Conservation (phyloP, 2,113 vertebrate genomes). For the Semicossyphus pulcher region DNA sequence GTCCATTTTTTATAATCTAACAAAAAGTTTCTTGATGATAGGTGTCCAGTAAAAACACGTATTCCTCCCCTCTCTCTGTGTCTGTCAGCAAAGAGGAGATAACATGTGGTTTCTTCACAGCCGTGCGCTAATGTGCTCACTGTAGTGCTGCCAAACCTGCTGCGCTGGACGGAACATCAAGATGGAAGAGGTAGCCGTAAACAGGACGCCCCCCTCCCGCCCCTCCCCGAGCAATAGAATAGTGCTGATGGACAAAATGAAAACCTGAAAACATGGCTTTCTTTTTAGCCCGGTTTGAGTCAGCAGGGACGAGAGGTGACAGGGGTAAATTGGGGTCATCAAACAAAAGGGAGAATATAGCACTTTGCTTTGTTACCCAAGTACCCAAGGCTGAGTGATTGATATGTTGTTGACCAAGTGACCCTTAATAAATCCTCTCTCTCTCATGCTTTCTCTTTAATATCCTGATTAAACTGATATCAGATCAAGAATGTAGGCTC, state of each 20-base stretch:
- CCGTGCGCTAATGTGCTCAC: conserved; percentile 58
- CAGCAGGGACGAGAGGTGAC: conserved; percentile 72
- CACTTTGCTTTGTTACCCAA: conserved; percentile 53
- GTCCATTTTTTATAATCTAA: conserved; percentile 66
- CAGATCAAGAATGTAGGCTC: not conserved
- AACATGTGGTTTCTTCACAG: conserved; percentile 62
- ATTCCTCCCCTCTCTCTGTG: conserved; percentile 32
- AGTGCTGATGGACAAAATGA: conserved; percentile 74
- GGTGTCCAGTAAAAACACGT: conserved; percentile 60
- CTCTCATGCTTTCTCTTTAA: not conserved
- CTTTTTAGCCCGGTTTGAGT: conserved; percentile 63
- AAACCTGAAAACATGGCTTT: conserved; percentile 64
- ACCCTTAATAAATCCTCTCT: conserved; percentile 11
- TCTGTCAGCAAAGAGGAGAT: conserved; percentile 63
- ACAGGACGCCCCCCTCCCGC: conserved; percentile 11
- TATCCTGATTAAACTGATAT: conserved; percentile 4
- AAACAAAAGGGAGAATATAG: conserved; percentile 57
- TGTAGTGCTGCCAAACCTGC: conserved; percentile 63
- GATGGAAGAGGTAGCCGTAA: conserved; percentile 72
- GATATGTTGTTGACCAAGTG: conserved; percentile 58
- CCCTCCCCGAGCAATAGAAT: conserved; percentile 36
- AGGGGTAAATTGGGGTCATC: conserved; percentile 74
- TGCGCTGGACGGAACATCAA: conserved; percentile 68
- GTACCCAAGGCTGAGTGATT: conserved; percentile 51
- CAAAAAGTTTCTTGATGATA: conserved; percentile 64